Evolutionary conservation across 2,888 invertebrate species (phyloP).

Genomic region (Arge pagana): DNA sequence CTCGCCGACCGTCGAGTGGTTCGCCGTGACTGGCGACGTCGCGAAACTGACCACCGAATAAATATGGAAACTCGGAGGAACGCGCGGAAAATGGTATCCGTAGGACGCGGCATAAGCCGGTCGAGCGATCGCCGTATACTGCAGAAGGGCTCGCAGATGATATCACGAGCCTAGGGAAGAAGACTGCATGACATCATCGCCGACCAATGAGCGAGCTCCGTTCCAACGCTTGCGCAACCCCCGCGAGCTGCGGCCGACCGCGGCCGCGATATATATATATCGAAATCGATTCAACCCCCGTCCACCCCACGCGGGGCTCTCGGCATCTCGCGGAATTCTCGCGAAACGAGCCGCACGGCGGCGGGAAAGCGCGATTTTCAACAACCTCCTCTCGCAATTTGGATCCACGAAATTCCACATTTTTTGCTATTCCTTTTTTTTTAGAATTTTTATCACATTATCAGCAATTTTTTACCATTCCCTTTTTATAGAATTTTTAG

Average conservation of each 20-base stretch:
- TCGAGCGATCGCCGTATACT: conserved; percentile 54
- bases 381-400: neutral
- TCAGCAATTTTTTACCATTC: too few species aligned
- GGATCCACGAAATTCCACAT: too few species aligned
- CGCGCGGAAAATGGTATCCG: conserved; percentile 1
- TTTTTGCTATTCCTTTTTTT: too few species aligned
- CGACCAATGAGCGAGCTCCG: conserved; percentile 42
- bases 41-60: too few species aligned
- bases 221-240: conserved; percentile 34
- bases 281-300: conserved; percentile 51
- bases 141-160: conserved; percentile 56
- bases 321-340: neutral
- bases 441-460: too few species aligned
- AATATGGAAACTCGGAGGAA: too few species aligned
- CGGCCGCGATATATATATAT: conserved; percentile 56
- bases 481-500: too few species aligned
- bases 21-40: too few species aligned
- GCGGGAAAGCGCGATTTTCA: too few species aligned
- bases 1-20: too few species aligned
- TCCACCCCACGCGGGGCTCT: conserved; percentile 40
- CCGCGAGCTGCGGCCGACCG: conserved; percentile 27
- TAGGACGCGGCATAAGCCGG: conserved; percentile 47
- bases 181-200: conserved; percentile 56
- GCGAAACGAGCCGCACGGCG: neutral
- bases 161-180: conserved; percentile 54